These are phyloP conservation scores for Yoshiicerus persimilis DNA, from an alignment of 1,140 invertebrate species.

Conservation along the genomic window DNA sequence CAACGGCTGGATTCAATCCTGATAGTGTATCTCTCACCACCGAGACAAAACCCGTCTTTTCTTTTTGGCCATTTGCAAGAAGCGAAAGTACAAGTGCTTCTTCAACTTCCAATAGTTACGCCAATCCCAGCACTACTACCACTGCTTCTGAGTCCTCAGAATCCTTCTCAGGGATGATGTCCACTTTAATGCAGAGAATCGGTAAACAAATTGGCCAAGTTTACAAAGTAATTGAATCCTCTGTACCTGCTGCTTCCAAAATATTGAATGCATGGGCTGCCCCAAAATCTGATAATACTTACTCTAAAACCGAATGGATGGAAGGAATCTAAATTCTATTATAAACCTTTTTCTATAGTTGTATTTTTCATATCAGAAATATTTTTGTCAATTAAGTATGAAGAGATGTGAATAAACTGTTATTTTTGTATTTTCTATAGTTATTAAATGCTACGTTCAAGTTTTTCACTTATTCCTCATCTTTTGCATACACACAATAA, in stretches of 20 bases:
- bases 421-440: not conserved
- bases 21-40: not conserved
- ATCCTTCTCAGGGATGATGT: not conserved
- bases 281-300: not conserved
- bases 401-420: not conserved
- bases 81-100: not conserved
- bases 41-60: not conserved
- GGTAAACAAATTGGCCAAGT: not conserved
- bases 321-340: not conserved
- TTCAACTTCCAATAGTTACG: not conserved
- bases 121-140: too few relatives aligned
- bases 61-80: not conserved
- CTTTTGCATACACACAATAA: too few relatives aligned
- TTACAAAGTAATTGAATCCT: not conserved
- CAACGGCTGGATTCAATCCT: not conserved
- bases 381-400: not conserved
- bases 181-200: not conserved
- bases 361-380: not conserved
- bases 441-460: too few relatives aligned
- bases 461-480: too few relatives aligned
- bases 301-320: not conserved
- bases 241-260: not conserved
- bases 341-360: not conserved
- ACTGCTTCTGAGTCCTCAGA: not conserved
- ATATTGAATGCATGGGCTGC: not conserved